Conservation (phyloP, 2,797 vertebrate genomes). For the Synaphobranchus kaupii region DNA sequence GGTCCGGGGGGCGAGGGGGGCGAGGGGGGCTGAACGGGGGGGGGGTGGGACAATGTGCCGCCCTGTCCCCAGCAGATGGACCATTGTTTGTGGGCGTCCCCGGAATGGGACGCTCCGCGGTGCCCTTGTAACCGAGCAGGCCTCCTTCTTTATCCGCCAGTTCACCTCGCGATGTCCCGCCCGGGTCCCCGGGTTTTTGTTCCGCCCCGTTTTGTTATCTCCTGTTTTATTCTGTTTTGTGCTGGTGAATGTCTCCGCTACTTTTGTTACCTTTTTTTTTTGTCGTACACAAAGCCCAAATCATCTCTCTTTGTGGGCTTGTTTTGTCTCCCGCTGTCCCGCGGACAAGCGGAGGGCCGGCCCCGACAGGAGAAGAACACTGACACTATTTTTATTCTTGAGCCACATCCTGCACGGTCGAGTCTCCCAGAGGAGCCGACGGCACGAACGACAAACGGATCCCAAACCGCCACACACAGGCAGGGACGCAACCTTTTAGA, state of each 20-base stretch:
- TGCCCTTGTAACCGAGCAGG: constrained; percentile 58
- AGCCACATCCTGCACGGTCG: constrained; percentile 5
- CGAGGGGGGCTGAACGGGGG: constrained; percentile 47
- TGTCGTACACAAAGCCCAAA: constrained; percentile 43
- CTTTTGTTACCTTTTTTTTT: constrained; percentile 60
- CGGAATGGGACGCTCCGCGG: constrained; percentile 64
- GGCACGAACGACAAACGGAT: constrained; percentile 63
- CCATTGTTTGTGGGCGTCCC: constrained; percentile 67
- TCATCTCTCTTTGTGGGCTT: constrained; percentile 38
- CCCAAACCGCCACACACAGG: constrained; percentile 51
- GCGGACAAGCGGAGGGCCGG: constrained; percentile 49
- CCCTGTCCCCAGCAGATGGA: constrained; percentile 76
- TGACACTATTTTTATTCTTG: constrained; percentile 49
- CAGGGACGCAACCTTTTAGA: background rate
- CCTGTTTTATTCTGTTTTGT: constrained; percentile 44
- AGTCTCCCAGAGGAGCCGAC: constrained; percentile 52
- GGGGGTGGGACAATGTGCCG: constrained; percentile 57
- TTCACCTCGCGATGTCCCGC: constrained; percentile 59
- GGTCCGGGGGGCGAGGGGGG: constrained; percentile 68
- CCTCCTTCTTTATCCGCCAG: constrained; percentile 60
- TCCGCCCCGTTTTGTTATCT: constrained; percentile 58
- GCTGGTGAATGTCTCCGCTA: constrained; percentile 51
- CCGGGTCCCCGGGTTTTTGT: constrained; percentile 54
- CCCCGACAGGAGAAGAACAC: constrained; percentile 57
- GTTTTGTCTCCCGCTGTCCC: constrained; percentile 44